A percentile compares a stretch with the other conserved stretches of the same genome.
phyloP scores from a whole-genome alignment of 2,888 invertebrate species.

The Melipona bicolor region DNA sequence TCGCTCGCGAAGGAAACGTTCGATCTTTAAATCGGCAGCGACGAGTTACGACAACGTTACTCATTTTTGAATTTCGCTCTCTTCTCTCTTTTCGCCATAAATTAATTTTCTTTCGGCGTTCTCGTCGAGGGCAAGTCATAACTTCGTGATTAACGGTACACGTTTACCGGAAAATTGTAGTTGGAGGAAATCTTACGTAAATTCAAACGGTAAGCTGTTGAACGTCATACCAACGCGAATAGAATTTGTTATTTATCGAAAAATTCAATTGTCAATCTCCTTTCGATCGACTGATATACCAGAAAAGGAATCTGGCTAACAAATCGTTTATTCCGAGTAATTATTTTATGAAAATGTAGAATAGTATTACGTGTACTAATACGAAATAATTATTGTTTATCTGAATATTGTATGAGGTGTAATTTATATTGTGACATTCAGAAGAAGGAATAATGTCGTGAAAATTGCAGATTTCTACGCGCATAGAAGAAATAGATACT shows the following conservation, averaged over 20 bases:
- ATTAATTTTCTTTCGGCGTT: constrained; percentile 6
- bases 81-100: too few relatives aligned
- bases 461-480: not conserved
- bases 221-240: too few relatives aligned
- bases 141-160: not conserved
- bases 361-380: not conserved
- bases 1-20: not conserved
- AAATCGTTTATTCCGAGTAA: not conserved
- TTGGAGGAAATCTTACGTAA: not conserved
- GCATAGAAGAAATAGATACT: not conserved
- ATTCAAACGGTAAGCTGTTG: not conserved
- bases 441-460: not conserved
- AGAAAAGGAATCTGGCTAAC: too few relatives aligned
- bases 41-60: not conserved
- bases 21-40: constrained; percentile 7
- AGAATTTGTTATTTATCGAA: not conserved
- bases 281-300: not conserved
- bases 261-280: not conserved
- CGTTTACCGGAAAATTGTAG: not conserved
- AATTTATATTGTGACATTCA: not conserved
- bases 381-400: not conserved
- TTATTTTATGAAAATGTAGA: not conserved
- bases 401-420: not conserved
- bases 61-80: not conserved
- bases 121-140: not conserved